Evolutionary conservation across 2,888 invertebrate species (phyloP).

Genomic region (Tricholauxania praeusta): DNA sequence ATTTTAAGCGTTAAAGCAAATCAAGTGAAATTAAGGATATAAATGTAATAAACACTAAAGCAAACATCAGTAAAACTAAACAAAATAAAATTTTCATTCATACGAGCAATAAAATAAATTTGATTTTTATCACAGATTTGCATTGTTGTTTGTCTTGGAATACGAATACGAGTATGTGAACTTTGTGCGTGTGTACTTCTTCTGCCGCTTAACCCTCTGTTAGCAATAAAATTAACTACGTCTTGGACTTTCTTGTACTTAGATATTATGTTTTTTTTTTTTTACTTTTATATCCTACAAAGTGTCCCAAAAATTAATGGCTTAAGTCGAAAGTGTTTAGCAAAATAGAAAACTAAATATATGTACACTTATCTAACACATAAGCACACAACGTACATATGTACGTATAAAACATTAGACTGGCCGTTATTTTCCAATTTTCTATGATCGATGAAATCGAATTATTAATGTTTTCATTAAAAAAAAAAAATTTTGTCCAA

Average conservation of each 20-base stretch:
- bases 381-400: background rate
- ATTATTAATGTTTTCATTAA: too few relatives aligned
- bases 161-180: background rate
- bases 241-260: slow-evolving; percentile 27
- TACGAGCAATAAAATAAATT: slow-evolving; percentile 62
- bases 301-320: slow-evolving; percentile 62
- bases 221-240: slow-evolving; percentile 64
- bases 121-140: slow-evolving; percentile 57
- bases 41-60: slow-evolving; percentile 24
- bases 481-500: too few relatives aligned
- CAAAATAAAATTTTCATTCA: slow-evolving; percentile 58
- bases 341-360: slow-evolving; percentile 44
- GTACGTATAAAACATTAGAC: background rate
- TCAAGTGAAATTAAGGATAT: slow-evolving; percentile 22
- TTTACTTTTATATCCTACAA: slow-evolving; percentile 16
- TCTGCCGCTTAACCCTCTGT: slow-evolving; percentile 60
- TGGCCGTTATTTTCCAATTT: background rate
- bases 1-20: background rate
- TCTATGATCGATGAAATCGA: too few relatives aligned
- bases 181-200: background rate
- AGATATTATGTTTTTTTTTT: slow-evolving; percentile 24
- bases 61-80: slow-evolving; percentile 45
- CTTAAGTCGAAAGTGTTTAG: slow-evolving; percentile 65
- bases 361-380: slow-evolving; percentile 19
- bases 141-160: slow-evolving; percentile 3